Evolutionary conservation across 2,113 vertebrate genomes (phyloP).

Genomic region (Herpetotheres cachinnans): DNA sequence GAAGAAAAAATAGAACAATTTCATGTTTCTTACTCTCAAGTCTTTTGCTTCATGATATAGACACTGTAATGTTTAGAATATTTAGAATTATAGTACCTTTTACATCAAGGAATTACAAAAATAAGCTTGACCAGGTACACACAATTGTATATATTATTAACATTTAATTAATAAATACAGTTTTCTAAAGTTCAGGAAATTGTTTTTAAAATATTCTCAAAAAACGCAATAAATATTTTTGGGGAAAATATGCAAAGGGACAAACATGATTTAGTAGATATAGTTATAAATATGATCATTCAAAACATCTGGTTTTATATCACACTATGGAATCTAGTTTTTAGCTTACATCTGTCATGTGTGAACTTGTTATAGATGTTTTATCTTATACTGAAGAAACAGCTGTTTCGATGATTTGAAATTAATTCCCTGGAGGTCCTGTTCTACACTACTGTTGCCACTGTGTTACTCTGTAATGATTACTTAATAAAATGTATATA

Average conservation of each 20-base stretch:
- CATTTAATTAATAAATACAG: constrained; percentile 16
- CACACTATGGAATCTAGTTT: constrained; percentile 73
- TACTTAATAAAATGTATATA: constrained; percentile 59
- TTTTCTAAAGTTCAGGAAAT: constrained; percentile 40
- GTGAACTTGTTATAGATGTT: constrained; percentile 83
- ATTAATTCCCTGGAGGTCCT: constrained; percentile 74
- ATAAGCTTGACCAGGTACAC: neutral
- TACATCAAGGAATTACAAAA: constrained; percentile 2
- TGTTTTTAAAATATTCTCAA: constrained; percentile 37
- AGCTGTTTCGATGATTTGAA: constrained; percentile 78
- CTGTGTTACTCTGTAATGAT: constrained; percentile 60
- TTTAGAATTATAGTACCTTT: neutral
- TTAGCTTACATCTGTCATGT: constrained; percentile 81
- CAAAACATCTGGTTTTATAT: constrained; percentile 82
- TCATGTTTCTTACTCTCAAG: neutral
- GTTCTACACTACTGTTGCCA: constrained; percentile 40
- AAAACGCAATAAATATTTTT: constrained; percentile 45
- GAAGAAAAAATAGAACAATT: neutral
- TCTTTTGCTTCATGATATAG: neutral
- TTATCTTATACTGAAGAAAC: constrained; percentile 79
- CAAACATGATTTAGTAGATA: constrained; percentile 52
- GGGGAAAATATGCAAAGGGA: neutral
- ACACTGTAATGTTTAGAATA: neutral
- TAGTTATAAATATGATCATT: constrained; percentile 75
- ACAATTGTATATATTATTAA: neutral